Base-by-base conservation (phyloP, 2,113 vertebrate species). In the Mustela lutreola region DNA sequence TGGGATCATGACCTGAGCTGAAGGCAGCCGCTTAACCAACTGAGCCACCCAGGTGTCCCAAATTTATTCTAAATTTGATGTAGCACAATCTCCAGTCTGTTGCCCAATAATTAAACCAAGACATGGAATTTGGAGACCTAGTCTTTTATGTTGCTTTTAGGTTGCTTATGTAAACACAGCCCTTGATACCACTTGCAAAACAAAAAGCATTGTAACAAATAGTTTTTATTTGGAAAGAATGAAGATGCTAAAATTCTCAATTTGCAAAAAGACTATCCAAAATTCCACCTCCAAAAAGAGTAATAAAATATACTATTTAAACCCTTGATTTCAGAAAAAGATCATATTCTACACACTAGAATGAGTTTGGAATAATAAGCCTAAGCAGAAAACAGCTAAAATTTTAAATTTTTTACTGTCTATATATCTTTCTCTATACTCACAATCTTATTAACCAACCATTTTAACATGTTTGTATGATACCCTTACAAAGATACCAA, bases 201-300 rank as follows among this genome's bases (percentile, higher is more conserved):
- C 31, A 65, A 53, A 92, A 83, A 65, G 16, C 28, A 97, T 4
- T 60, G 33, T 79, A 71, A 71, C 26, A 53, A 56, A 76, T 18
- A 70, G 11, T 78, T 81, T 85, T 56, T 39, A 89, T 81, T 91
- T 94, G 50, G 31, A 94, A 96, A 84, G 76, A 94, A 85, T n/a
- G 33, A 84, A 83, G 65, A 26, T 39, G 26, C 75, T 75, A 75
- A 31, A 81, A 80, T 89, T 91, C 36, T 63, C 65, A 92, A 73
- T 80, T 50, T 93, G 58, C 31, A 58, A 83, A 63, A 71, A 56
- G 78, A 63, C n/a, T 73, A 89, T 36, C 14, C 45, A 62, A 63
- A 96, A 91, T 76, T 48, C 65, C 16, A 39, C 58, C 48, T 90
- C 53, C 62, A 80, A 80, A 79, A 82, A 65, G 53, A 60, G 4